Percentiles rank a stretch among this genome's conserved stretches.
These are phyloP conservation scores for Alfaro cultratus DNA, from an alignment of 2,797 vertebrate genomes.

Conservation along the genomic window DNA sequence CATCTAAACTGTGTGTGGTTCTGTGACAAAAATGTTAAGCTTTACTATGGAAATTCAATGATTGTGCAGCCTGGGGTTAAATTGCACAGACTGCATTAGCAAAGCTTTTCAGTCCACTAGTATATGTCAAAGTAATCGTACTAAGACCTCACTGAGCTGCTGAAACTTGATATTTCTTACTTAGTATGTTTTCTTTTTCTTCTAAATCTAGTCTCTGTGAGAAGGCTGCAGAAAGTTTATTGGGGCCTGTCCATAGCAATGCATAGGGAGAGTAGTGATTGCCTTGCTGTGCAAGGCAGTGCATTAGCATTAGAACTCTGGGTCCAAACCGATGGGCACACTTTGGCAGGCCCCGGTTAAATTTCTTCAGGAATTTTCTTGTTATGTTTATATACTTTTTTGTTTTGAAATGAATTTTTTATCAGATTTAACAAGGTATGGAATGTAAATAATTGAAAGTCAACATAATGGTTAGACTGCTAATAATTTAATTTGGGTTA, in stretches of 20 bases:
- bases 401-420: conserved; percentile 35
- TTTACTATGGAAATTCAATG: conserved; percentile 14
- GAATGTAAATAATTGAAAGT: conserved; percentile 26
- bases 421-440: conserved; percentile 22
- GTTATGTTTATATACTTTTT: conserved; percentile 15
- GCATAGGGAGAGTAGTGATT: too few relatives aligned
- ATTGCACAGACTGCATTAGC: conserved; percentile 54
- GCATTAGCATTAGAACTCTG: too few relatives aligned
- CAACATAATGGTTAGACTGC: conserved; percentile 27
- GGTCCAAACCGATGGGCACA: too few relatives aligned
- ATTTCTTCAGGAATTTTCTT: too few relatives aligned
- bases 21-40: conserved; percentile 79
- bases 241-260: too few relatives aligned
- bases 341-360: too few relatives aligned
- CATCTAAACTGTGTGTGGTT: conserved; percentile 96
- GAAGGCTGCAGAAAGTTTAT: conserved; percentile 50
- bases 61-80: conserved; percentile 24
- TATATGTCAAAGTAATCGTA: conserved; percentile 32
- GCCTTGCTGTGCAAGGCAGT: too few relatives aligned
- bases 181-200: conserved; percentile 51
- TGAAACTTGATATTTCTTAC: conserved; percentile 60
- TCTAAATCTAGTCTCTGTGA: conserved; percentile 69
- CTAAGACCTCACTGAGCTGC: conserved; percentile 28
- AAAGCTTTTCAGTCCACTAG: conserved; percentile 54
- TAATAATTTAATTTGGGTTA: conserved; percentile 17